Evolutionary conservation across 2,797 vertebrate genomes (phyloP), one percentile per base, ranked within the genome.

Genomic region (Sebastes matsubarae): DNA sequence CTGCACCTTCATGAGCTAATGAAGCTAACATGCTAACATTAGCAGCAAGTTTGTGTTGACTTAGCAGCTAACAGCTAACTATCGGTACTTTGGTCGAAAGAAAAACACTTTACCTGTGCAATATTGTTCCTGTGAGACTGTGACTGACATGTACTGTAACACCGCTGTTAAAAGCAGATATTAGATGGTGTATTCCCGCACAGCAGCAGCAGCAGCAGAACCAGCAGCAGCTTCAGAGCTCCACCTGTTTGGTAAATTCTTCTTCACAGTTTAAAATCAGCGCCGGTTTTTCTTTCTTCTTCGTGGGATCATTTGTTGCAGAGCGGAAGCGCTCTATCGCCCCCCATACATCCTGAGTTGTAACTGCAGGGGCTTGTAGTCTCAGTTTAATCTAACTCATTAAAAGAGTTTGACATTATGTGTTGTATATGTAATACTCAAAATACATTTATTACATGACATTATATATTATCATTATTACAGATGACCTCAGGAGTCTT

Each of bases 251-350:
- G 65, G 24, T 22, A 64, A 79, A 75, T 87, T 85, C 88, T 79
- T 88, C 69, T 32, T 18, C 63, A 80, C 84, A 89, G 77, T 95
- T 95, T 79, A 93, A 95, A 95, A 92, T 81, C 93, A 90, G 92
- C 92, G 94, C 93, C 86, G 86, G 34, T 80, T 89, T 91, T 50
- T 46, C 16, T 8, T 50, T 92, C 89, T 94, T 93, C 88, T 25
- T 93, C 88, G 78, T 50, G 2, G 0, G 7, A 1, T 61, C 1
- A 2, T 9, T 4, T 4, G 12, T 0, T 1, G 12, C 61, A 36
- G 2, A 11, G 7, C 1, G 2, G 1, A 0, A 0, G 59, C 50
- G 5, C 88, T 84, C 60, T 92, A 36, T 1, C 75, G 90, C 92
- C 92, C 68, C 36, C 81, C 63, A 57, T 5, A 20, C 0, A 1